Conservation (phyloP, 2,113 vertebrate genomes). For the Apodemus speciosus region DNA sequence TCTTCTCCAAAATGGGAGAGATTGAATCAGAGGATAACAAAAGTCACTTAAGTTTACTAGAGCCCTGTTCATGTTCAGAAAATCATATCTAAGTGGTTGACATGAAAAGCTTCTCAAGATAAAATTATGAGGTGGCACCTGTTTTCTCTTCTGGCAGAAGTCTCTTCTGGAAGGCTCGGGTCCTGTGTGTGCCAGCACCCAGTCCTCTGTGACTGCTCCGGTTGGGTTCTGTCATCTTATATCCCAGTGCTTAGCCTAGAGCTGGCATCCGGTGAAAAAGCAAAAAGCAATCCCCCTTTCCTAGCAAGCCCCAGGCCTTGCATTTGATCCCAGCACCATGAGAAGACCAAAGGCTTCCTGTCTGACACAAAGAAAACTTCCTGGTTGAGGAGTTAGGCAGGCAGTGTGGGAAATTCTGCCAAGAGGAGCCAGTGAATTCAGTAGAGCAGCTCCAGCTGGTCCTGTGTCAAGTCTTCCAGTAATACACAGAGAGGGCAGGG, state of each 20-base stretch:
- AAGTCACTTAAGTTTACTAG: background rate
- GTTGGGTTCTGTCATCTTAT: rapidly evolving
- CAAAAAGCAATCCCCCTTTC: background rate
- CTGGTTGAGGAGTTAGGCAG: background rate
- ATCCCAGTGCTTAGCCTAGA: background rate
- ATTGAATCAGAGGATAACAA: constrained; percentile 39
- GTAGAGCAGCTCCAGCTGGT: background rate
- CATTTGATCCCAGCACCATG: background rate
- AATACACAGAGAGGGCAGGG: background rate
- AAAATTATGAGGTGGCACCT: background rate
- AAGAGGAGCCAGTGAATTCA: background rate
- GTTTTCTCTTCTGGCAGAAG: background rate
- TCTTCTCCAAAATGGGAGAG: background rate
- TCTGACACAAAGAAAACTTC: background rate
- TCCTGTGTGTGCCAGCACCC: no score
- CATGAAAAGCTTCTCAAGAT: background rate
- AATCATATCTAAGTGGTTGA: background rate
- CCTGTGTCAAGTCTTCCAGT: background rate
- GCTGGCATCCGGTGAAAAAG: no score
- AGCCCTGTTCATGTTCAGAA: background rate
- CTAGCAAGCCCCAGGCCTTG: background rate
- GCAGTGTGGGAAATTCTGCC: background rate
- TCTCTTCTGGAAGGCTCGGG: background rate
- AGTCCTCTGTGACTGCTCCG: background rate
- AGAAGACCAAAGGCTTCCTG: background rate